These are phyloP conservation scores for Miltochrista miniata DNA, from an alignment of 2,888 invertebrate genomes.

Conservation along the genomic window DNA sequence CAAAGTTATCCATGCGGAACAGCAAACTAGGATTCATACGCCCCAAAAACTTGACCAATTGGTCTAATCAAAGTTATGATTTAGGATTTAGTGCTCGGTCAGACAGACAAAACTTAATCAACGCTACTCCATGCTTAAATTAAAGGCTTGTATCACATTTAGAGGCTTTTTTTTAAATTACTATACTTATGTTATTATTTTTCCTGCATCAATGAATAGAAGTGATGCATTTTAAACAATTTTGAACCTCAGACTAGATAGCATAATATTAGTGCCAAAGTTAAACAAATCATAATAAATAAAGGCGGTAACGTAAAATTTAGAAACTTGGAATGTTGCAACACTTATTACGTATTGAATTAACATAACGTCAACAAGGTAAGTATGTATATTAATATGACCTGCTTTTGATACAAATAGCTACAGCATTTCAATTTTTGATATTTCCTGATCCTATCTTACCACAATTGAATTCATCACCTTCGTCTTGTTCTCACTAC, in stretches of 20 bases:
- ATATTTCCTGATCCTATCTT: neutral
- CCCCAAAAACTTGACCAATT: neutral
- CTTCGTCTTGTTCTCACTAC: slow-evolving; percentile 40
- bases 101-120: too few species aligned
- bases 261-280: too few species aligned
- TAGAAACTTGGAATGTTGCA: neutral
- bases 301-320: neutral
- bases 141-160: too few species aligned
- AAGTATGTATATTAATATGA: neutral
- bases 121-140: too few species aligned
- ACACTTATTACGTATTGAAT: neutral
- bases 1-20: neutral
- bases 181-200: neutral
- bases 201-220: neutral
- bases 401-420: slow-evolving; percentile 2
- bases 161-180: too few species aligned
- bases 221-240: neutral
- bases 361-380: slow-evolving; percentile 1
- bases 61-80: neutral
- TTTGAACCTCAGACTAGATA: too few species aligned
- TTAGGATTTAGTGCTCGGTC: too few species aligned
- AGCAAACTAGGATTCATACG: neutral
- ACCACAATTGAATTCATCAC: slow-evolving; percentile 3
- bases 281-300: too few species aligned
- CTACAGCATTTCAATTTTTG: neutral